These are phyloP conservation scores for Philhelius pedissequus DNA, from an alignment of 2,888 invertebrate species.

Conservation along the genomic window DNA sequence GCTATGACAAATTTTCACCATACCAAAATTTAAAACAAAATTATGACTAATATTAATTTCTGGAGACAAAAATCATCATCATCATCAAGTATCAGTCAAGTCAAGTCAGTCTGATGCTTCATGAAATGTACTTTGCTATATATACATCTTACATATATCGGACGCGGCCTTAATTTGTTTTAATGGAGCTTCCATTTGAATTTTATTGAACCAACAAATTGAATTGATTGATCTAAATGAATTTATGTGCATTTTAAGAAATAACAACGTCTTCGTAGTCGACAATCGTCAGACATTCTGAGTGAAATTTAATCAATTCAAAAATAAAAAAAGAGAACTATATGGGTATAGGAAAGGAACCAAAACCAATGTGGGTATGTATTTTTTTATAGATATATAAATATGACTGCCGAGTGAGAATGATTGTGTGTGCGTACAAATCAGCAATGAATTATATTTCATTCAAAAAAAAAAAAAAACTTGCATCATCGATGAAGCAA, in stretches of 20 bases:
- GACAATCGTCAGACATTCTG: background rate
- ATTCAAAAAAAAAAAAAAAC: constrained; percentile 47
- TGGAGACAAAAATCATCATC: background rate
- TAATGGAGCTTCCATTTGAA: constrained; percentile 78
- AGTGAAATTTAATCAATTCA: constrained; percentile 59
- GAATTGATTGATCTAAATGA: constrained; percentile 80
- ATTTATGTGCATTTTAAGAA: constrained; percentile 75
- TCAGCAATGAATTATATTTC: constrained; percentile 24
- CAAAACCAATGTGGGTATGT: no score
- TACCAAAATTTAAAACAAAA: background rate
- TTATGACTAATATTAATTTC: constrained; percentile 55
- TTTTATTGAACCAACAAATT: constrained; percentile 79
- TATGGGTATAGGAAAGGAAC: constrained; percentile 14
- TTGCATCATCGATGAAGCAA: constrained; percentile 49
- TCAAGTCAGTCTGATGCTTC: constrained; percentile 13
- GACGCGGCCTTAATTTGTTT: constrained; percentile 78
- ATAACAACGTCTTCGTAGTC: constrained; percentile 13
- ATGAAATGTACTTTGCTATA: background rate
- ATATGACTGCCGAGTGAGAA: background rate
- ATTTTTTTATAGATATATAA: background rate
- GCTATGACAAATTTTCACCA: background rate
- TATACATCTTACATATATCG: constrained; percentile 64
- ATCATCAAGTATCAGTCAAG: background rate
- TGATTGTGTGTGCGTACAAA: background rate
- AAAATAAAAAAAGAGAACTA: background rate